Percentiles rank a stretch among this genome's conserved stretches.
phyloP scores from a whole-genome alignment of 2,113 vertebrate genomes.

The Grallaria varia region DNA sequence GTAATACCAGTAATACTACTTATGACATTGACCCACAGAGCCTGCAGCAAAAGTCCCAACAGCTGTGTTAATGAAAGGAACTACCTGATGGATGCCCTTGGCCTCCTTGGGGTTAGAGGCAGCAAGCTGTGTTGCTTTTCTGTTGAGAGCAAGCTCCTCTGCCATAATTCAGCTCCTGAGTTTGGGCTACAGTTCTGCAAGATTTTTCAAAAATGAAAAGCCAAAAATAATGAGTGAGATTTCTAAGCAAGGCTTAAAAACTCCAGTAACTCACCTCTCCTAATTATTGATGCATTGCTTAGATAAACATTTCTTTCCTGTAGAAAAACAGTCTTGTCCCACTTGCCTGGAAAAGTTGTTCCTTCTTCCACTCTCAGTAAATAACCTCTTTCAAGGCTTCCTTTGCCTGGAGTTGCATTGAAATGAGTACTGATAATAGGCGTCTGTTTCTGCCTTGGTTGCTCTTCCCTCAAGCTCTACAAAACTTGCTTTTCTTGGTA shows the following conservation, averaged over 20 bases:
- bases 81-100: background rate
- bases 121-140: background rate
- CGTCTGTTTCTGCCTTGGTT: background rate
- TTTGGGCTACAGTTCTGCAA: background rate
- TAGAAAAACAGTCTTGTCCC: background rate
- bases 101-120: background rate
- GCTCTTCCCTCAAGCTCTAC: background rate
- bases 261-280: background rate
- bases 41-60: background rate
- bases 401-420: constrained; percentile 5
- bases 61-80: background rate
- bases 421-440: background rate
- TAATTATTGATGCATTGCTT: background rate
- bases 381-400: background rate
- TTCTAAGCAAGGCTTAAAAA: background rate
- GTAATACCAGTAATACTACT: background rate
- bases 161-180: background rate
- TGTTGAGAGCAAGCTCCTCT: background rate
- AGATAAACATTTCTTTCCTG: background rate
- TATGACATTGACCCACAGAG: background rate
- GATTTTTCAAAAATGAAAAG: background rate
- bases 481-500: constrained; percentile 34
- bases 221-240: background rate
- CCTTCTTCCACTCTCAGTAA: background rate
- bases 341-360: background rate